Conservation (phyloP, 2,797 vertebrate genomes). For the Lates japonicus region DNA sequence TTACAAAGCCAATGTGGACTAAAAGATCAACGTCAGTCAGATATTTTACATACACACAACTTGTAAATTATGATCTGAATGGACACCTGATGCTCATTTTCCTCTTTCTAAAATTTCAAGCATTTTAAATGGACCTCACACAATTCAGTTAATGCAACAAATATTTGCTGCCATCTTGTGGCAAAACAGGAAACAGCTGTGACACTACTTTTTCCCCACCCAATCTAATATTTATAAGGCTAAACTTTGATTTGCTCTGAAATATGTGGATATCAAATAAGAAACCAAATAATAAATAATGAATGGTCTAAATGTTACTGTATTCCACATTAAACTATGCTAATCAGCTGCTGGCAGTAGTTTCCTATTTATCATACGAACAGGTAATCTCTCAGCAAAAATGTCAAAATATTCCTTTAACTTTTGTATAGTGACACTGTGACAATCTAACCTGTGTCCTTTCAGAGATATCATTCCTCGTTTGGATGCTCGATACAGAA, state of each 20-base stretch:
- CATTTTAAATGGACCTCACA: not conserved
- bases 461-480: conserved; percentile 89
- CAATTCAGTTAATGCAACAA: not conserved
- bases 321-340: no score
- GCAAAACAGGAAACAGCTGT: not conserved
- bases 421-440: no score
- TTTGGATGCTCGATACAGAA: conserved; percentile 86
- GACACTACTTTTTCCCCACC: not conserved
- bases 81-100: not conserved
- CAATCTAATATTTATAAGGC: not conserved
- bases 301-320: not conserved
- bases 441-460: conserved; percentile 85
- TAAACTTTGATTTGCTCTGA: conserved; percentile 1
- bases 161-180: conserved; percentile 74
- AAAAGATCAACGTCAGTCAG: no score
- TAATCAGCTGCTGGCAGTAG: not conserved
- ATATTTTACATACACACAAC: not conserved
- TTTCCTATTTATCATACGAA: no score
- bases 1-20: not conserved
- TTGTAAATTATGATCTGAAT: not conserved
- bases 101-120: not conserved
- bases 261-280: not conserved
- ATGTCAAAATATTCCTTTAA: not conserved
- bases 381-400: no score
- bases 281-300: not conserved